phyloP scores from a whole-genome alignment of 2,113 vertebrate genomes.

The Rattus rattus region DNA sequence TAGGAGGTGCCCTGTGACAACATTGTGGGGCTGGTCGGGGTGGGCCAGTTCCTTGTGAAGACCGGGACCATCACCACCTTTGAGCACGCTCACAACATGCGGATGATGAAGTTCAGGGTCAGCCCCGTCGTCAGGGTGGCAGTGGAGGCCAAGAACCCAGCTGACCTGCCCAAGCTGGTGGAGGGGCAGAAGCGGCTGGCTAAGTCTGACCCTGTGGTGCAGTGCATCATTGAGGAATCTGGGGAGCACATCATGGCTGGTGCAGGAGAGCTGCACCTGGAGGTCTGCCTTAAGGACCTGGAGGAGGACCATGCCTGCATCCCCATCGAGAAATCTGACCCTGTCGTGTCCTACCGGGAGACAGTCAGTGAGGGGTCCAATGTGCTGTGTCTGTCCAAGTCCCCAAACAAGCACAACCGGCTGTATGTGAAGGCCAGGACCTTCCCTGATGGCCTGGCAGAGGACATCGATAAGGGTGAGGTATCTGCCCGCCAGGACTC shows the following conservation, averaged over 20 bases:
- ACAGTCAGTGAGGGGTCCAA: slow-evolving; percentile 91
- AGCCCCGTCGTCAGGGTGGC: slow-evolving; percentile 96
- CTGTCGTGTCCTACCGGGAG: slow-evolving; percentile 97
- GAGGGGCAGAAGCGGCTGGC: too few species aligned
- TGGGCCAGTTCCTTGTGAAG: too few species aligned
- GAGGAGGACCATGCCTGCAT: slow-evolving; percentile 98
- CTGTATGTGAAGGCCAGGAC: slow-evolving; percentile 96
- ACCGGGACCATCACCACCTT: neutral
- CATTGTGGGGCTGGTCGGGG: too few species aligned
- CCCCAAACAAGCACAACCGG: slow-evolving; percentile 98
- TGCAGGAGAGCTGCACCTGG: slow-evolving; percentile 95
- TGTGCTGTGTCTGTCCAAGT: slow-evolving; percentile 95
- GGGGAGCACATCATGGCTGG: slow-evolving; percentile 98
- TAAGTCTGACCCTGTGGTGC: slow-evolving; percentile 94
- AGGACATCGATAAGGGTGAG: slow-evolving; percentile 96
- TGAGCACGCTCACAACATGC: slow-evolving; percentile 96
- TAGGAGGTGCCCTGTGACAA: too few species aligned
- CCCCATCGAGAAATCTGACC: slow-evolving; percentile 98
- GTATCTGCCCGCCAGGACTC: slow-evolving; percentile 92
- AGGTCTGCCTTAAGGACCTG: slow-evolving; percentile 97
- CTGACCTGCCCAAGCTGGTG: slow-evolving; percentile 92
- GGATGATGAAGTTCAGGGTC: slow-evolving; percentile 98
- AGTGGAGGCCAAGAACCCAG: slow-evolving; percentile 96
- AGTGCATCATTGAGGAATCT: slow-evolving; percentile 98
- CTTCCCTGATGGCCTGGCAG: slow-evolving; percentile 92